A percentile compares a stretch with the other conserved stretches of the same genome.
Conservation (phyloP, 2,113 vertebrate species). For the Lipophrys pholis region DNA sequence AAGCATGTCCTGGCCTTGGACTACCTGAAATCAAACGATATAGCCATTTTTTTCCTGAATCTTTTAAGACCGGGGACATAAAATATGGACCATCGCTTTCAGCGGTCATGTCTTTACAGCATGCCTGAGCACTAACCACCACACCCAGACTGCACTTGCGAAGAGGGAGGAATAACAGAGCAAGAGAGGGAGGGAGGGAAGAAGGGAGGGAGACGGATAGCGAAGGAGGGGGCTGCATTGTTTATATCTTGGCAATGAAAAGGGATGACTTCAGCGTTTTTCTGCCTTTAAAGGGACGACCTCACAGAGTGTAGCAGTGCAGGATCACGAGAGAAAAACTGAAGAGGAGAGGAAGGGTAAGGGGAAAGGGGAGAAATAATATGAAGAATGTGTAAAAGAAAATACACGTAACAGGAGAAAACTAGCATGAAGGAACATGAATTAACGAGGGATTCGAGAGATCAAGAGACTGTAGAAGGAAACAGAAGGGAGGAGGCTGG, state of each 20-base stretch:
- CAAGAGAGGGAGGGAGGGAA: slow-evolving; percentile 1
- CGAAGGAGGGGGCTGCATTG: slow-evolving; percentile 54
- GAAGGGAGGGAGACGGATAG: slow-evolving; percentile 22
- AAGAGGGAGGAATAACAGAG: slow-evolving; percentile 4
- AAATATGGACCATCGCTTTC: slow-evolving; percentile 41
- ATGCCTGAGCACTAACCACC: slow-evolving; percentile 51
- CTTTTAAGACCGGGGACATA: slow-evolving; percentile 20
- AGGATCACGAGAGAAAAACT: slow-evolving; percentile 17
- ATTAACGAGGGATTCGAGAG: slow-evolving; percentile 31
- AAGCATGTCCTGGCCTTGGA: slow-evolving; percentile 32
- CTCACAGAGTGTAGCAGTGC: slow-evolving; percentile 39
- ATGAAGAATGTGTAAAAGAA: too few relatives aligned
- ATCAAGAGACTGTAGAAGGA: slow-evolving; percentile 4
- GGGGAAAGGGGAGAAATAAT: too few relatives aligned
- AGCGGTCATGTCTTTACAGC: slow-evolving; percentile 47
- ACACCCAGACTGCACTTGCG: slow-evolving; percentile 71
- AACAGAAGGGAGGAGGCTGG: not conserved
- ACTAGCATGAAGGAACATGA: not conserved
- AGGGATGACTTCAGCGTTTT: slow-evolving; percentile 72
- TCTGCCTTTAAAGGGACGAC: slow-evolving; percentile 45
- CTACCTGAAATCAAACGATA: slow-evolving; percentile 35
- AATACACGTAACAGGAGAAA: slow-evolving; percentile 12
- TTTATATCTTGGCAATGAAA: slow-evolving; percentile 73
- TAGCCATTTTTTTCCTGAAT: slow-evolving; percentile 9
- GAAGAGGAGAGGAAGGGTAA: slow-evolving; percentile 1